Percentiles rank a stretch among this genome's conserved stretches.
phyloP scores from a whole-genome alignment of 2,888 invertebrate species.

The Mystacides longicornis region DNA sequence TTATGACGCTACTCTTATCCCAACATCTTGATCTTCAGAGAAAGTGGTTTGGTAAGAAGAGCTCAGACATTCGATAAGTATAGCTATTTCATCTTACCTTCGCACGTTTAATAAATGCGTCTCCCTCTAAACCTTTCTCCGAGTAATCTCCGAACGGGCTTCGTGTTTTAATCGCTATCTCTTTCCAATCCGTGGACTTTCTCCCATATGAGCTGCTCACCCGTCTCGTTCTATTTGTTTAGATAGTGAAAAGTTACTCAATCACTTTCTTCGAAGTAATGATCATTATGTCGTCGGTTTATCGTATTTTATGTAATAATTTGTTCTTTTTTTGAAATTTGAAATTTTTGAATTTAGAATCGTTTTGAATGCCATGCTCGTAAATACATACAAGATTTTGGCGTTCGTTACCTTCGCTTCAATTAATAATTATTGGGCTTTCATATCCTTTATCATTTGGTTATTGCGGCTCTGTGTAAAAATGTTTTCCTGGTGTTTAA shows the following conservation, averaged over 20 bases:
- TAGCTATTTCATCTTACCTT: conserved; percentile 8
- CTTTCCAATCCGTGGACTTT: conserved; percentile 16
- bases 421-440: too few species aligned
- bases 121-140: conserved; percentile 14
- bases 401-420: too few species aligned
- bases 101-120: conserved; percentile 1
- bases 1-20: too few species aligned
- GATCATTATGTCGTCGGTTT: too few species aligned
- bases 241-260: background rate
- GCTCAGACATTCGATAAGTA: conserved; percentile 7
- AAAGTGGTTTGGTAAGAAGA: conserved; percentile 11
- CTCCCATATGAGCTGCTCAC: conserved; percentile 12
- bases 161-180: conserved; percentile 8
- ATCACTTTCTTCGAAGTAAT: conserved; percentile 1
- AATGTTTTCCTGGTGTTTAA: background rate
- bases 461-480: too few species aligned
- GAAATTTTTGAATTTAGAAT: too few species aligned
- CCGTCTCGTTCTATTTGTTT: conserved; percentile 13
- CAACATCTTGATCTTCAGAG: conserved; percentile 12
- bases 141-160: background rate
- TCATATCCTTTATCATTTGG: too few species aligned
- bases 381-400: too few species aligned
- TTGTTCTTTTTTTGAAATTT: too few species aligned
- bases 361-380: too few species aligned
- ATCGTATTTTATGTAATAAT: too few species aligned